Base-by-base conservation (phyloP, 1,140 invertebrate species). In the Hestina assimilis region DNA sequence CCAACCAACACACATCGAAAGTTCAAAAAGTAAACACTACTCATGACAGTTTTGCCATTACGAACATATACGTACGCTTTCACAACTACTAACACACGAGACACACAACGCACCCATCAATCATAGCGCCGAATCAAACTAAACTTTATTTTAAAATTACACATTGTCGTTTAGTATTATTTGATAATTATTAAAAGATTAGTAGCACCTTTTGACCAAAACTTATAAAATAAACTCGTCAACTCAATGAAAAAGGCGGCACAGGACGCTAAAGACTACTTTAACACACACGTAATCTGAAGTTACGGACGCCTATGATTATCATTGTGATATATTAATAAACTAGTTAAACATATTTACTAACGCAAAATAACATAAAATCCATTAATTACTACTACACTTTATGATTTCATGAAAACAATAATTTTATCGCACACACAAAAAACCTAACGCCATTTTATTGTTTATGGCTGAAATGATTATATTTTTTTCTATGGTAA, bases 361-460 rank as follows among this genome's bases (percentile, higher is more conserved):
- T 48, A 45, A 15, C 17, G 24, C 31, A 38, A 53, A 57, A 40
- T 57, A 24, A 29, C 28, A 28, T 24, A 41, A 47, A 52, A 54
- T 14, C 38, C 26, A 28, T 19, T 29, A 56, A 52, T 48, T 47
- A 50, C 51, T 40, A 61, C 51, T 64, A 68, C 48, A 76, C 65
- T 69, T 66, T 38, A 38, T 20, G 57, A 65, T 74, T 70, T 75
- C 47, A 72, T 57, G 72, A 84, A 84, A 87, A 86, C 80, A 86
- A 85, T 83, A 74, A 78, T 74, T 85, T 80, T 73, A 82, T 80
- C 72, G 77, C 83, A 87, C 82, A 86, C 83, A 88, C 83, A 84
- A 88, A 89, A 88, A 88, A 87, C 79, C 71, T 76, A 66, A 83
- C 86, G 89, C 89, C 87, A 89, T 89, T 87, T 89, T 89, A 82